A percentile compares a stretch with the other conserved stretches of the same genome.
phyloP scores from a whole-genome alignment of 2,888 invertebrate genomes.

The Polietes domitor region DNA sequence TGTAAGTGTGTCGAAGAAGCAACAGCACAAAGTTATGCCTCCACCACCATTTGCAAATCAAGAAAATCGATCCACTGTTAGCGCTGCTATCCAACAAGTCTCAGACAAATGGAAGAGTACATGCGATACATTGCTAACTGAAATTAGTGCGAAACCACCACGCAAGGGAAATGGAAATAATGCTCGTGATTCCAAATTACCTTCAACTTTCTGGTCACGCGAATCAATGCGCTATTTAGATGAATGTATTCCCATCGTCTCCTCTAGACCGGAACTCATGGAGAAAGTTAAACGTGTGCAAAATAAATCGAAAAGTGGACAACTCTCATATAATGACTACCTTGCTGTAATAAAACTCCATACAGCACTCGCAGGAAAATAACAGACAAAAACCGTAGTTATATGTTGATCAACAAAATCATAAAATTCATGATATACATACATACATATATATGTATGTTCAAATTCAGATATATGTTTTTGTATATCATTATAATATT shows the following conservation, averaged over 20 bases:
- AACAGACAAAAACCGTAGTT: conserved; percentile 50
- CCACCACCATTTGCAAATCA: conserved; percentile 51
- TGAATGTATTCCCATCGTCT: conserved; percentile 70
- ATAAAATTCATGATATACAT: conserved; percentile 42
- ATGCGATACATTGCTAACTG: conserved; percentile 56
- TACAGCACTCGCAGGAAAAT: conserved; percentile 71
- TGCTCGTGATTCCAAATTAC: conserved; percentile 54
- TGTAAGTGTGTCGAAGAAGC: conserved; percentile 42
- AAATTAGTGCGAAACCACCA: conserved; percentile 50
- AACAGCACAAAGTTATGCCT: conserved; percentile 39
- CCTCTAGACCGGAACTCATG: conserved; percentile 66
- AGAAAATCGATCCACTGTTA: conserved; percentile 52
- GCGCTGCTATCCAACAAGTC: conserved; percentile 40
- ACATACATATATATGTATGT: conserved; percentile 5
- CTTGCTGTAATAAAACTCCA: conserved; percentile 76
- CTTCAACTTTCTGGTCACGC: conserved; percentile 78
- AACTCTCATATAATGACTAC: conserved; percentile 79
- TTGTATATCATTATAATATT: conserved; percentile 44
- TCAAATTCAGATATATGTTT: conserved; percentile 25
- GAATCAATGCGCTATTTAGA: conserved; percentile 77
- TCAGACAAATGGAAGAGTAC: conserved; percentile 54
- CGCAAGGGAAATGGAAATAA: conserved; percentile 69
- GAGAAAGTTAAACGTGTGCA: conserved; percentile 75
- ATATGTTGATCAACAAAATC: conserved; percentile 46
- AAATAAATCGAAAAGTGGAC: conserved; percentile 75